Conservation (phyloP, 1,140 invertebrate species). For the Penaeus japonicus region DNA sequence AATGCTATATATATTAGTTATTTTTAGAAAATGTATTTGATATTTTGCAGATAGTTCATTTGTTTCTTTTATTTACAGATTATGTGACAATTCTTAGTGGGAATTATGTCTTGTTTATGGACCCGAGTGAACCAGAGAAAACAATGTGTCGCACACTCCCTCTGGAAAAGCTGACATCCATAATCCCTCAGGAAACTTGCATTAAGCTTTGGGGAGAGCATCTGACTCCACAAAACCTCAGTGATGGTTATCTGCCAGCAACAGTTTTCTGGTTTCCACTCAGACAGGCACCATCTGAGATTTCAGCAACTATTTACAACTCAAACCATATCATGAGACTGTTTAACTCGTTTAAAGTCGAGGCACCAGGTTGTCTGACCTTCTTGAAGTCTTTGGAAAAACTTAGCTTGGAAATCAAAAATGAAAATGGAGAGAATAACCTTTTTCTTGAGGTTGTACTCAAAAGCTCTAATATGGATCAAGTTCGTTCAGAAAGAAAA, state of each 20-base stretch:
- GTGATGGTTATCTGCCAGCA: neutral
- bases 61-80: too few relatives aligned
- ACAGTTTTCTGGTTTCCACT: slow-evolving; percentile 42
- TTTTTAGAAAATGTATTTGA: too few relatives aligned
- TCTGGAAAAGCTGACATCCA: neutral
- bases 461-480: neutral
- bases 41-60: too few relatives aligned
- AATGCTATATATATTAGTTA: too few relatives aligned
- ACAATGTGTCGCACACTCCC: slow-evolving; percentile 17
- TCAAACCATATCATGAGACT: neutral
- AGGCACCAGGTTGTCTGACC: slow-evolving; percentile 6
- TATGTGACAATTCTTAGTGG: neutral
- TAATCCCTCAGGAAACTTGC: neutral
- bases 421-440: neutral
- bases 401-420: neutral
- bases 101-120: slow-evolving; percentile 18
- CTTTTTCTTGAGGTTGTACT: neutral
- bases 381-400: slow-evolving; percentile 28
- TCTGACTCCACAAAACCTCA: neutral
- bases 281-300: slow-evolving; percentile 3
- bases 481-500: neutral
- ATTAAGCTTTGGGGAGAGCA: neutral
- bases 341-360: slow-evolving; percentile 14
- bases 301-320: slow-evolving; percentile 25
- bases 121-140: slow-evolving; percentile 19